Evolutionary conservation across 1,140 invertebrate genomes (phyloP).

Genomic region (Anastrepha obliqua): DNA sequence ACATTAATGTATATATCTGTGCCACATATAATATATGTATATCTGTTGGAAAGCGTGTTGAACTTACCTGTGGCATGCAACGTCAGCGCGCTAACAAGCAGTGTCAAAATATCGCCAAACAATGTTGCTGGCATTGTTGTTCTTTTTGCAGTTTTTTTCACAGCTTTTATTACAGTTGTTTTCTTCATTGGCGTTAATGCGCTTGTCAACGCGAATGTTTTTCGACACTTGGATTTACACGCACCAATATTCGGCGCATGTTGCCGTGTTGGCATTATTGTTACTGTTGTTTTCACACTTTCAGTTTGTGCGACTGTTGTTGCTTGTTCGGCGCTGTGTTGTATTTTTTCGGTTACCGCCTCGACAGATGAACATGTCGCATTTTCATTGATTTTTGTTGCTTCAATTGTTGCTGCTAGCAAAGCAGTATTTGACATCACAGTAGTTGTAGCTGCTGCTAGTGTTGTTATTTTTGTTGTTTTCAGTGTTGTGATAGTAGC

Average conservation of each 20-base stretch:
- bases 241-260: background rate
- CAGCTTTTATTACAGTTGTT: background rate
- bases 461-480: background rate
- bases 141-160: background rate
- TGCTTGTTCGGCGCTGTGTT: background rate
- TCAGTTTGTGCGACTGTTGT: background rate
- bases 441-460: background rate
- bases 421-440: no score
- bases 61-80: slow-evolving; percentile 15
- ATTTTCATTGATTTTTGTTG: background rate
- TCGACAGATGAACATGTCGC: background rate
- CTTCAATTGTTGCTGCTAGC: no score
- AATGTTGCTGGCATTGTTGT: background rate
- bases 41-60: background rate
- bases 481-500: background rate
- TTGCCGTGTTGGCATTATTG: background rate
- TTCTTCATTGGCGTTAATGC: background rate
- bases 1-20: background rate
- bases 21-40: no score
- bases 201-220: slow-evolving; percentile 18
- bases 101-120: slow-evolving; percentile 9
- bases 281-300: background rate
- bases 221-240: slow-evolving; percentile 20
- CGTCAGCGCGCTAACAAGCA: background rate
- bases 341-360: background rate